Percentiles rank a stretch among this genome's conserved stretches.
These are phyloP conservation scores for Pammene aurita DNA, from an alignment of 2,888 invertebrate species.

Conservation along the genomic window DNA sequence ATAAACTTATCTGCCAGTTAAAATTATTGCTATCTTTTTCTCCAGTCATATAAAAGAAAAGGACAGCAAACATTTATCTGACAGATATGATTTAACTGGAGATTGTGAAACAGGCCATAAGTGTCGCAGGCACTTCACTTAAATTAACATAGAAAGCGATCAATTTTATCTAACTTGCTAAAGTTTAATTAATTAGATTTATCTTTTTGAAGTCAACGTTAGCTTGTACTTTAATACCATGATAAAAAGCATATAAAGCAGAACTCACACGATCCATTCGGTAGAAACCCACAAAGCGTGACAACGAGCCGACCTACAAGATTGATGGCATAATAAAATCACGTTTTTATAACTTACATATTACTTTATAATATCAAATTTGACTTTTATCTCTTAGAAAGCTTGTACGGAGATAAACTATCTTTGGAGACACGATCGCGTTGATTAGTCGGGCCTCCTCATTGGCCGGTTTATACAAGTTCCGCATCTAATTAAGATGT, in stretches of 20 bases:
- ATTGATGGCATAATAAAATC: slow-evolving; percentile 80
- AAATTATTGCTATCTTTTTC: too few species aligned
- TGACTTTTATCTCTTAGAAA: slow-evolving; percentile 77
- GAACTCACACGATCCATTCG: slow-evolving; percentile 66
- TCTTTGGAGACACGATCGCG: slow-evolving; percentile 71
- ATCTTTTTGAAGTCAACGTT: background rate
- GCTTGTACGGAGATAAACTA: slow-evolving; percentile 76
- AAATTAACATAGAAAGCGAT: background rate
- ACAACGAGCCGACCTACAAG: slow-evolving; percentile 67
- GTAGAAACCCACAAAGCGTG: slow-evolving; percentile 49
- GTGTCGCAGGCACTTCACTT: too few species aligned
- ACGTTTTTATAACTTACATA: slow-evolving; percentile 74
- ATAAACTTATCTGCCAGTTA: too few species aligned
- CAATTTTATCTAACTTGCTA: background rate
- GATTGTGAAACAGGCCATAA: too few species aligned
- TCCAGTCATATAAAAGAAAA: too few species aligned
- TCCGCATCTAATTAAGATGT: slow-evolving; percentile 60
- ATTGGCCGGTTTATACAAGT: slow-evolving; percentile 52
- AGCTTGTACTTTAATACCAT: slow-evolving; percentile 11
- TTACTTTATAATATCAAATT: slow-evolving; percentile 78
- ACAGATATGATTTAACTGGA: too few species aligned
- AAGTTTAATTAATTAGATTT: slow-evolving; percentile 4
- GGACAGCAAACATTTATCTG: too few species aligned
- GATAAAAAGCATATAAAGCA: slow-evolving; percentile 49
- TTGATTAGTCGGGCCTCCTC: slow-evolving; percentile 65